Percentiles rank a stretch among this genome's conserved stretches.
These are phyloP conservation scores for Oligia latruncula DNA, from an alignment of 2,888 invertebrate species.

Conservation along the genomic window DNA sequence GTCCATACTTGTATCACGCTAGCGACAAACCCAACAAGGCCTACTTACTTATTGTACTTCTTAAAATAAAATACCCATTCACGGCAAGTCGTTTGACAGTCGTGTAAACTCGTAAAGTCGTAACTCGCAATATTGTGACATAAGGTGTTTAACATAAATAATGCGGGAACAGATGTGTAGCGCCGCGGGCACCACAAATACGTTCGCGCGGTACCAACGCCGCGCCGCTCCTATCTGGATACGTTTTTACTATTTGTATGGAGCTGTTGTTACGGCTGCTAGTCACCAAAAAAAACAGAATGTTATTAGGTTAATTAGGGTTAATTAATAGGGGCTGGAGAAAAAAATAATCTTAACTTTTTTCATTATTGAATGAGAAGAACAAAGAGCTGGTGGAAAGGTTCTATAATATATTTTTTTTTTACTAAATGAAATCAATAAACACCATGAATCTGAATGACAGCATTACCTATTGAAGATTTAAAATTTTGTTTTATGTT, in stretches of 20 bases:
- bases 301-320: too few relatives aligned
- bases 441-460: not conserved
- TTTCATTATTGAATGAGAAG: not conserved
- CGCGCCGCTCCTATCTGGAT: conserved; percentile 75
- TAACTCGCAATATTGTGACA: conserved; percentile 90
- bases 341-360: not conserved
- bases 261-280: conserved; percentile 73
- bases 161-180: conserved; percentile 88
- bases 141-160: conserved; percentile 91
- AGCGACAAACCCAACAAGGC: not conserved
- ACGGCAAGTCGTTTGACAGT: conserved; percentile 77
- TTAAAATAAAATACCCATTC: conserved; percentile 83
- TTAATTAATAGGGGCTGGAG: not conserved
- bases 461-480: not conserved
- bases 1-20: not conserved
- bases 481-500: not conserved
- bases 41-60: conserved; percentile 59
- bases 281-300: not conserved
- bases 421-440: not conserved
- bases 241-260: conserved; percentile 72
- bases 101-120: conserved; percentile 82
- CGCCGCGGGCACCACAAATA: conserved; percentile 88
- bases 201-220: conserved; percentile 79
- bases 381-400: not conserved
- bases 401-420: not conserved